Evolutionary conservation across 2,797 vertebrate species (phyloP).

Genomic region (Scomberomorus guttatus): DNA sequence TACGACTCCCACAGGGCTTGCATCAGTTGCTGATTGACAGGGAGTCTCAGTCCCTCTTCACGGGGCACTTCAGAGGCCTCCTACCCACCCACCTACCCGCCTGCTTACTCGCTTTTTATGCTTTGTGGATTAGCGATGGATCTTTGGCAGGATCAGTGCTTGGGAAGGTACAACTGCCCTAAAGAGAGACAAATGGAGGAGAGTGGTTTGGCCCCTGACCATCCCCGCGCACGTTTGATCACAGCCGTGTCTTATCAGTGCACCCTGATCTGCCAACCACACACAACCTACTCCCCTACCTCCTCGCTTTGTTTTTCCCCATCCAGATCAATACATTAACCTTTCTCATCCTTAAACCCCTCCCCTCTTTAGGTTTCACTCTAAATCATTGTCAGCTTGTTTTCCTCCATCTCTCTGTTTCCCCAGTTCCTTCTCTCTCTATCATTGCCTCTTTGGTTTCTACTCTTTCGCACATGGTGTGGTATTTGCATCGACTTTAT

Average conservation of each 20-base stretch:
- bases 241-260: slow-evolving; percentile 64
- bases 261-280: slow-evolving; percentile 61
- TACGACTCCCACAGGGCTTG: slow-evolving; percentile 60
- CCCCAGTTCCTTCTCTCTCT: slow-evolving; percentile 32
- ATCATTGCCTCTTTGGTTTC: slow-evolving; percentile 60
- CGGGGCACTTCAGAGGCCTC: slow-evolving; percentile 61
- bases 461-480: slow-evolving; percentile 48
- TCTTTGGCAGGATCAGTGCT: slow-evolving; percentile 74
- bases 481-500: slow-evolving; percentile 66
- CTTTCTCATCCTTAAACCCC: slow-evolving; percentile 72
- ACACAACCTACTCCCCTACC: slow-evolving; percentile 53
- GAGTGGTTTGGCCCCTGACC: slow-evolving; percentile 55
- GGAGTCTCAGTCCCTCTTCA: slow-evolving; percentile 59
- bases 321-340: slow-evolving; percentile 81
- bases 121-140: slow-evolving; percentile 67
- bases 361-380: slow-evolving; percentile 59
- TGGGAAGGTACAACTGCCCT: slow-evolving; percentile 58
- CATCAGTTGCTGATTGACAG: slow-evolving; percentile 76
- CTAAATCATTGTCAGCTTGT: slow-evolving; percentile 74
- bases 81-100: slow-evolving; percentile 54
- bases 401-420: slow-evolving; percentile 47
- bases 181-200: slow-evolving; percentile 74
- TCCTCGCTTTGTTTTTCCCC: slow-evolving; percentile 63
- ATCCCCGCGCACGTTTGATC: slow-evolving; percentile 69
- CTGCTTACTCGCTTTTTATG: slow-evolving; percentile 55